These are phyloP conservation scores for Oreochromis spilurus DNA, from an alignment of 2,113 vertebrate species.

Conservation along the genomic window DNA sequence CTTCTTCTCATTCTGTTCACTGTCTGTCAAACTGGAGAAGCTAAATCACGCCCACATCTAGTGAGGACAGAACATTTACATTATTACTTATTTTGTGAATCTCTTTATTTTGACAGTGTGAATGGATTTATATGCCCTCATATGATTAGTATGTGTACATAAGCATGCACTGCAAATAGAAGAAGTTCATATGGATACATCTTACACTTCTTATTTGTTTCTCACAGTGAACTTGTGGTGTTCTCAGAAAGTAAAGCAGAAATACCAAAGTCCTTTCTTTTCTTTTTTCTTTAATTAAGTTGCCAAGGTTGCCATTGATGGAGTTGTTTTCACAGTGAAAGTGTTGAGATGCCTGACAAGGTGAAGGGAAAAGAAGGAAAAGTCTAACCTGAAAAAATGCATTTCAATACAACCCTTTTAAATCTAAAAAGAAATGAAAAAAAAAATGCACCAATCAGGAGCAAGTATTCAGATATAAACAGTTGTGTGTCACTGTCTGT, in stretches of 20 bases:
- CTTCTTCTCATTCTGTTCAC: too few species aligned
- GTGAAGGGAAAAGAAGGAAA: background rate
- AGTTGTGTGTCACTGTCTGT: accelerated
- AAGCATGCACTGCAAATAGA: background rate
- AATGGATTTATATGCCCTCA: background rate
- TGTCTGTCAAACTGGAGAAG: too few species aligned
- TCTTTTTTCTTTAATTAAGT: background rate
- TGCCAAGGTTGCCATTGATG: background rate
- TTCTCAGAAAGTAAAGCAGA: background rate
- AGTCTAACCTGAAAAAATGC: background rate
- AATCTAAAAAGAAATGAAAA: background rate
- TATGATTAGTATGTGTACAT: background rate
- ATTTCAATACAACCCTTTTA: background rate
- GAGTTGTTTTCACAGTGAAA: background rate
- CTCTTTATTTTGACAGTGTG: background rate
- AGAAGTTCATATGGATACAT: background rate
- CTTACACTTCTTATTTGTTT: background rate
- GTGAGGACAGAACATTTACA: too few species aligned
- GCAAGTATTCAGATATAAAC: background rate
- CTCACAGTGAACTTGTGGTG: background rate
- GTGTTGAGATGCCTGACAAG: background rate
- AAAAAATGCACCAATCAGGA: background rate
- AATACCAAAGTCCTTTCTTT: background rate
- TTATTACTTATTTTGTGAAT: background rate
- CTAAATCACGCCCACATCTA: too few species aligned